Evolutionary conservation across 2,888 invertebrate species (phyloP), one percentile per base, ranked within the genome.

Genomic region (Macrophya annulata): DNA sequence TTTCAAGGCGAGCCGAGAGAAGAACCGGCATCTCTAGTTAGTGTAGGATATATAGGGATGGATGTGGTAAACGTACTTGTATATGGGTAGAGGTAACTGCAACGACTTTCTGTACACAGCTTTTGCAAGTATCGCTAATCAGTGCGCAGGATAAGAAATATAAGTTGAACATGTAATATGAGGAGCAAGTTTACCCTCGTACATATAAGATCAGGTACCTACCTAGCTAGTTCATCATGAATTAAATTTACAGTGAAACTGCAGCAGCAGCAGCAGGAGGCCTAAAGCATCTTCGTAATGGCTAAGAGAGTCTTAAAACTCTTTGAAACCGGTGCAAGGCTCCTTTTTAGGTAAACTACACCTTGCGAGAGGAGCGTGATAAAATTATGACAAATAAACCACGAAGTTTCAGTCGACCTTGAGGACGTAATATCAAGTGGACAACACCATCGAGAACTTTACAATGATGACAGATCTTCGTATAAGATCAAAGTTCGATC

Each of bases 1-100:
- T 86, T 86, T 86, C 87, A 87, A 88, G 88, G 86, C 85, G 85
- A 88, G 86, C 83, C 87, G 85, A 43, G 65, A 72, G 77, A 9
- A 81, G 62, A 81, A 81, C 81, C 81, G 62, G 62, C 81, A 45
- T 74, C 21, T n/a, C 45, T 9, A 6, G 21, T 25, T 25, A 12
- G 25, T 12, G 10, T 25, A 25, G 21, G 62, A 21, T 25, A 62
- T 62, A n/a, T 31, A 31, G 31, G 31, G 31, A 31, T 1, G 31
- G 31, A 31, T 31, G 31, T 31, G 31, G 31, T 31, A 31, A 3
- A 31, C n/a, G n/a, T 31, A 31, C 31, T 31, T 3, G 12, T 17
- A 12, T 25, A 25, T 62, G 21, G 25, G 12, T 68, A 17, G 17
- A 37, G 37, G 25, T 15, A 68, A 37, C 68, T 31, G 31, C 68